phyloP scores from a whole-genome alignment of 2,888 invertebrate species.

The Tethea ocularis region DNA sequence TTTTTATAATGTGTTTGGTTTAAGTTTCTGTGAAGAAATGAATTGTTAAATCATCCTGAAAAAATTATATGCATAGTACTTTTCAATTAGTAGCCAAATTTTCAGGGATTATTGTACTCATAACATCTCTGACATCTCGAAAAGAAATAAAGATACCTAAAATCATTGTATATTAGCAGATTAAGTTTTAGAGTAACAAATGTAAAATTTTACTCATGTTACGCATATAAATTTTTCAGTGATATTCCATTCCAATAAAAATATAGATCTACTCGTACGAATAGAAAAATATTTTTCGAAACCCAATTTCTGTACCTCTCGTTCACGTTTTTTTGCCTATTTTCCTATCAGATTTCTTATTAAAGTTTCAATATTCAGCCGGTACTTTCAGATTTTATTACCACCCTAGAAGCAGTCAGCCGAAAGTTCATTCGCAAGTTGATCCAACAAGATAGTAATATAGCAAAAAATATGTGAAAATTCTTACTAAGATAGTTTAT shows the following conservation, averaged over 20 bases:
- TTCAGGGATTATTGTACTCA: too few species aligned
- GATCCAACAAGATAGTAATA: not conserved
- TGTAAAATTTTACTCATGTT: too few species aligned
- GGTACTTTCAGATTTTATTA: conserved; percentile 1
- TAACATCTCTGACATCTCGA: too few species aligned
- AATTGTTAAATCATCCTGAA: too few species aligned
- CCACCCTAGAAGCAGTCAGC: not conserved
- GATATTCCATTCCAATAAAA: too few species aligned
- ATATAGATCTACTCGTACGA: not conserved
- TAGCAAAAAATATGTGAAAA: not conserved
- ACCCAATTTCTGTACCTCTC: not conserved
- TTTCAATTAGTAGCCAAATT: too few species aligned
- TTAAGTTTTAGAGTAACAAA: too few species aligned
- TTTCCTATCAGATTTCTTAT: not conserved
- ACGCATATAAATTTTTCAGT: too few species aligned
- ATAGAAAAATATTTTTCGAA: too few species aligned
- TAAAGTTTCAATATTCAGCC: not conserved
- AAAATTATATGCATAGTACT: too few species aligned
- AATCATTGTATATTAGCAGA: too few species aligned
- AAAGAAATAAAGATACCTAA: too few species aligned
- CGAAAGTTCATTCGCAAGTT: not conserved
- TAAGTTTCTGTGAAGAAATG: not conserved
- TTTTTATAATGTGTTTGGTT: not conserved
- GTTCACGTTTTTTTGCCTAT: not conserved
- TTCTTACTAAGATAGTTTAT: not conserved